Evolutionary conservation across 2,797 vertebrate genomes (phyloP).

Genomic region (Chelonia mydas): DNA sequence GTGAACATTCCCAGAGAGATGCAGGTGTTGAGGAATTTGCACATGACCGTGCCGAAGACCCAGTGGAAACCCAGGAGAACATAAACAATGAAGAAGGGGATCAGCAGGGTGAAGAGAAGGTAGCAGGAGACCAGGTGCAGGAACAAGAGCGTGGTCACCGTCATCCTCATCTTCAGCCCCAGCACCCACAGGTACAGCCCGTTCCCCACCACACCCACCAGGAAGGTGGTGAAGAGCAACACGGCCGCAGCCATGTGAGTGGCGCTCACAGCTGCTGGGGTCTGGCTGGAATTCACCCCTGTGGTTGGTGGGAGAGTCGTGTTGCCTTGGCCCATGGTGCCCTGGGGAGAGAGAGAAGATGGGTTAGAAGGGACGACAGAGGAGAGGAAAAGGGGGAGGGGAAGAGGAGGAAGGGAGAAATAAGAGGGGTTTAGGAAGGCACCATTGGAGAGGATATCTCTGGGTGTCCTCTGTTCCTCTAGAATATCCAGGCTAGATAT

Average conservation of each 20-base stretch:
- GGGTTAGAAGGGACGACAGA: not conserved
- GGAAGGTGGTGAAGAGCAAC: no score
- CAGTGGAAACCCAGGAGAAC: conserved; percentile 40
- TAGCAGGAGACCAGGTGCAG: conserved; percentile 28
- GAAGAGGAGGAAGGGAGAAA: not conserved
- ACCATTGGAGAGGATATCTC: no score
- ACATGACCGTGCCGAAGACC: conserved; percentile 57
- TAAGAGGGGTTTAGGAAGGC: no score
- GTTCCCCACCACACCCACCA: no score
- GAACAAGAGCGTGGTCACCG: no score
- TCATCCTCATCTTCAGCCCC: no score
- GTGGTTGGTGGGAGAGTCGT: no score
- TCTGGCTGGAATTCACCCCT: not conserved
- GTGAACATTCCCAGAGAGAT: conserved; percentile 39
- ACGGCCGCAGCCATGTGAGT: no score
- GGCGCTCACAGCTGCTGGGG: not conserved
- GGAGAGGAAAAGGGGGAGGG: not conserved
- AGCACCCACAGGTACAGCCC: no score
- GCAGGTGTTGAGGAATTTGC: conserved; percentile 53
- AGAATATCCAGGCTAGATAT: no score
- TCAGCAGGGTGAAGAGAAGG: not conserved
- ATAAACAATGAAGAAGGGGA: conserved; percentile 49
- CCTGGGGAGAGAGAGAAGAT: not conserved
- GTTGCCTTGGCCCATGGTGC: not conserved
- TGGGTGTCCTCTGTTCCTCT: no score